Conservation (phyloP, 2,888 invertebrate species). For the Altica lythri region DNA sequence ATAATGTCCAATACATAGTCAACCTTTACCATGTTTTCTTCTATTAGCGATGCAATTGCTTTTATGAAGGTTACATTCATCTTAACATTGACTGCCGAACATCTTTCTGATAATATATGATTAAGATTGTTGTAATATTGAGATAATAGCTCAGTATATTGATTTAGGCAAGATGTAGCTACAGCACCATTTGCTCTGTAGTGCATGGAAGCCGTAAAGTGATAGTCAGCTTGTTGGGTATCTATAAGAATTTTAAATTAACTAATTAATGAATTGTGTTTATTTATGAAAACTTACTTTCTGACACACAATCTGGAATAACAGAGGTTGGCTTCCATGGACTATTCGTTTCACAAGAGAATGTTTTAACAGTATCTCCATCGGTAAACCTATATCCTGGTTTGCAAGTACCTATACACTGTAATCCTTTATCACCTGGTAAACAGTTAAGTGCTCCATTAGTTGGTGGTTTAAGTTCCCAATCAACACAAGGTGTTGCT, state of each 20-base stretch:
- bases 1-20: conserved; percentile 87
- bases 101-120: conserved; percentile 82
- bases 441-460: conserved; percentile 88
- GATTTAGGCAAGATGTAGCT: conserved; percentile 78
- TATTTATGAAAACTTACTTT: conserved; percentile 65
- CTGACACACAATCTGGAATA: conserved; percentile 93
- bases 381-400: conserved; percentile 89
- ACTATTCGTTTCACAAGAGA: conserved; percentile 79
- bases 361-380: conserved; percentile 85
- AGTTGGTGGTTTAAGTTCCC: conserved; percentile 88
- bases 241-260: conserved; percentile 58
- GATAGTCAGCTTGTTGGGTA: conserved; percentile 93
- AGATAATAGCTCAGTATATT: conserved; percentile 81
- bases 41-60: conserved; percentile 76
- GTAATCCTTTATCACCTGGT: conserved; percentile 79
- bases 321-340: conserved; percentile 87
- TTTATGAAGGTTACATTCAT: conserved; percentile 91
- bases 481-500: conserved; percentile 92
- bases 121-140: conserved; percentile 83
- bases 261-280: neutral
- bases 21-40: conserved; percentile 88
- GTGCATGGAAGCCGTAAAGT: conserved; percentile 82
- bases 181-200: conserved; percentile 92
- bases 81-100: conserved; percentile 92
- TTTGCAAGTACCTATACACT: conserved; percentile 89